Evolutionary conservation across 2,113 vertebrate species (phyloP).

Genomic region (Alces alces): DNA sequence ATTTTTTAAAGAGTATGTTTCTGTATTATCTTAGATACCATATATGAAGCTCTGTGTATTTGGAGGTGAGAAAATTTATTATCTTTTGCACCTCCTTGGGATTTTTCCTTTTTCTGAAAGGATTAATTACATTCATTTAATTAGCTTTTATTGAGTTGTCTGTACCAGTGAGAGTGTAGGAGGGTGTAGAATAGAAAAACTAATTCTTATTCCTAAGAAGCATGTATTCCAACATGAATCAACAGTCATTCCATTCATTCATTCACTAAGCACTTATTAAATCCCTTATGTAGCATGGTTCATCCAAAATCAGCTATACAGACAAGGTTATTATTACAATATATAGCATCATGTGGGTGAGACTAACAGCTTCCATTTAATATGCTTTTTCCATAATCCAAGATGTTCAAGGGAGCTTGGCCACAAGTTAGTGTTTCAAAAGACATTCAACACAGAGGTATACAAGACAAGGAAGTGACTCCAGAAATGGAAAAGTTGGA

Average conservation of each 20-base stretch:
- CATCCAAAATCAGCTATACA: not conserved
- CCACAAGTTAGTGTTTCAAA: not conserved
- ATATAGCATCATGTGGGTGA: not conserved
- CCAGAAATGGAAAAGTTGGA: not conserved
- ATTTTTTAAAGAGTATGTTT: conserved; percentile 23
- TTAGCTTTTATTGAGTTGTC: not conserved
- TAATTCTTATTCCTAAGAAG: not conserved
- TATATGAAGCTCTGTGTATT: not conserved
- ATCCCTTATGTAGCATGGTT: not conserved
- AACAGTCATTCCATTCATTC: not conserved
- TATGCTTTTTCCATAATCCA: not conserved
- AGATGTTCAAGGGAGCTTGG: not conserved
- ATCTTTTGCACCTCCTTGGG: not conserved
- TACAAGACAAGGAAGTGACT: not conserved
- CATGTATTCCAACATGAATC: not conserved
- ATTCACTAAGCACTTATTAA: not conserved
- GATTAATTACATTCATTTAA: conserved; percentile 1
- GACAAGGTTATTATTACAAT: not conserved
- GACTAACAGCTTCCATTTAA: not conserved
- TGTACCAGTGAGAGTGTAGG: not conserved
- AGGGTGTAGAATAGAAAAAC: not conserved
- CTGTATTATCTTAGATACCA: not conserved
- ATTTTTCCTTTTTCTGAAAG: conserved; percentile 37
- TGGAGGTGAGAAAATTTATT: not conserved
- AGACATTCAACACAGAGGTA: not conserved